Conservation (phyloP, 2,113 vertebrate genomes). For the Xiphophorus hellerii region DNA sequence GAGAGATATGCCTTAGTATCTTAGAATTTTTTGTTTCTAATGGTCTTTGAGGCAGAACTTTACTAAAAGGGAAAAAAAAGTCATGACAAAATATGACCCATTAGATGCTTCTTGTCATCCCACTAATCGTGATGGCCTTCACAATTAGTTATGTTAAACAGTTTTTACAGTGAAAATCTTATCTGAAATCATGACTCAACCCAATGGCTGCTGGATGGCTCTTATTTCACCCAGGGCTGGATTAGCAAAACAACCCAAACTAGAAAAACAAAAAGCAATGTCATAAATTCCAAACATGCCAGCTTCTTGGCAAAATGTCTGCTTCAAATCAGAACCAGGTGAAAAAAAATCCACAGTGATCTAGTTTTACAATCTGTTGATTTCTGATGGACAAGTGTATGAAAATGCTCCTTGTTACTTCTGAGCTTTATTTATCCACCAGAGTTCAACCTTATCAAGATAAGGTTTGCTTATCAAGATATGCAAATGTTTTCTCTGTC, state of each 20-base stretch:
- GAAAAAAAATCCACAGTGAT: conserved; percentile 41
- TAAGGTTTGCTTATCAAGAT: conserved; percentile 13
- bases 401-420: conserved; percentile 43
- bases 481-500: not conserved
- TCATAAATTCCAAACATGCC: conserved; percentile 35
- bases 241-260: not conserved
- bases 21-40: too few species aligned
- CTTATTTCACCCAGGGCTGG: not conserved
- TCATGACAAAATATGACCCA: too few species aligned
- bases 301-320: conserved; percentile 12
- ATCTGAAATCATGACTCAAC: too few species aligned
- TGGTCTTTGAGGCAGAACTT: too few species aligned
- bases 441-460: not conserved
- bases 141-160: too few species aligned
- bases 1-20: too few species aligned
- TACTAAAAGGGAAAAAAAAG: too few species aligned
- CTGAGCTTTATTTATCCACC: conserved; percentile 33
- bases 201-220: too few species aligned
- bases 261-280: conserved; percentile 6
- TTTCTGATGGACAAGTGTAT: conserved; percentile 35
- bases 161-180: too few species aligned
- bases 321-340: conserved; percentile 60
- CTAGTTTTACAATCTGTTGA: conserved; percentile 61
- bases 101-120: too few species aligned
- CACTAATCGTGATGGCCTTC: too few species aligned